Evolutionary conservation across 92 coral and sea anemone species (phyloP), one percentile per base, ranked within the genome.

Genomic region (Porites evermanni): DNA sequence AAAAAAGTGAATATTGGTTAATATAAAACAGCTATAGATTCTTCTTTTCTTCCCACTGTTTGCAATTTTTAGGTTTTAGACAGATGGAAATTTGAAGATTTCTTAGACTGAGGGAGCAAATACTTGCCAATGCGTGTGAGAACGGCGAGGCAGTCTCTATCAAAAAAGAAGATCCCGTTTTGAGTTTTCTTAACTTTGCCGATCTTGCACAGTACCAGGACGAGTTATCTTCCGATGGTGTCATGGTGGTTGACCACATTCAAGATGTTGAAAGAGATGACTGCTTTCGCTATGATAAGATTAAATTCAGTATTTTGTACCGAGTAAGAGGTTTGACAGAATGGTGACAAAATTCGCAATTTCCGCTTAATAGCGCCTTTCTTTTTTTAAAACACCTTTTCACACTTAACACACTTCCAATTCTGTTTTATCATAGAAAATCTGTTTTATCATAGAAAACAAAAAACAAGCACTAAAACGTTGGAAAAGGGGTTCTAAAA

Each of bases 221-320:
- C 17, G n/a, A 60, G 16, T 12, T 60, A 12, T 12, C 65, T n/a
- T 12, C 13, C 19, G 65, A 60, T 9, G 65, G 65, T 60, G 16
- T 60, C 17, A 60, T 60, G 17, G 65, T 60, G 16, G 65, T 60
- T 60, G 65, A 60, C 65, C 16, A 60, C n/a, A 60, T 60, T 60
- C 65, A 60, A 60, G 65, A 60, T 60, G 65, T 60, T 60, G 17
- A 60, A 60, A 60, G 65, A 60, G 65, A 60, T 60, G 65, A 60
- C n/a, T 60, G 65, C 12, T 60, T 60, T 60, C 65, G 65, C 16
- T 60, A 60, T 60, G 65, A 20, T 60, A 60, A 60, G 65, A 60
- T 4, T 60, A 60, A 12, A 60, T 60, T 60, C 65, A 60, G n/a
- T 60, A 16, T 60, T 16, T 60, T 16, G 65, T 16, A 60, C 65